phyloP scores from a whole-genome alignment of 2,797 vertebrate species.

The Arctocebus calabarensis region DNA sequence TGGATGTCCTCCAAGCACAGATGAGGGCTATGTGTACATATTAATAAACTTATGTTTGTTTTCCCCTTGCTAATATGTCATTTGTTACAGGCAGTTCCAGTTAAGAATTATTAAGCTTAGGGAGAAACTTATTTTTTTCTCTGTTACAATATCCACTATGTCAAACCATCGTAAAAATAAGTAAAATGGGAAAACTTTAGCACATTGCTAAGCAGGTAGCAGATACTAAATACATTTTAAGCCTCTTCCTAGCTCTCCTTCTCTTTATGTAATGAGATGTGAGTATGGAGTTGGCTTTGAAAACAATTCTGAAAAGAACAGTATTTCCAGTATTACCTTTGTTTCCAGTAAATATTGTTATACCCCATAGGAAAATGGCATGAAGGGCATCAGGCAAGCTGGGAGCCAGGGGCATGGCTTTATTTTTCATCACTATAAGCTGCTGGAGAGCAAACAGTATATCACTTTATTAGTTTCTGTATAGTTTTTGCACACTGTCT shows the following conservation, averaged over 20 bases:
- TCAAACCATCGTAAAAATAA: neutral
- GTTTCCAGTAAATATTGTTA: neutral
- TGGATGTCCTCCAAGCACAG: neutral
- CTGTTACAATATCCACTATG: neutral
- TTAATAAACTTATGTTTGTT: neutral
- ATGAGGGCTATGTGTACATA: neutral
- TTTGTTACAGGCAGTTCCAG: neutral
- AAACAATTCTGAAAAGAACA: constrained; percentile 16
- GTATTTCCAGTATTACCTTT: neutral
- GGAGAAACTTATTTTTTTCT: neutral
- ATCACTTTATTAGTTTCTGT: neutral
- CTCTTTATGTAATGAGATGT: neutral
- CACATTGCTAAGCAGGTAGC: neutral
- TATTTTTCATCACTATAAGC: neutral
- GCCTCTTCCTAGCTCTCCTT: neutral
- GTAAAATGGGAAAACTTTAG: neutral
- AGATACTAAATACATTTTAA: neutral
- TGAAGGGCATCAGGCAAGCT: neutral
- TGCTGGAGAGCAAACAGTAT: neutral
- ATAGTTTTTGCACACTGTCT: neutral
- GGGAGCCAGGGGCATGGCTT: neutral
- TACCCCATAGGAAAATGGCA: neutral
- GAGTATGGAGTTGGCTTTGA: neutral
- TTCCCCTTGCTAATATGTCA: neutral
- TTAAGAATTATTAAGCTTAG: neutral